Evolutionary conservation across 37 sponge, comb jelly and placozoan genomes (phyloP).

Genomic region (Aplysina aerophoba): DNA sequence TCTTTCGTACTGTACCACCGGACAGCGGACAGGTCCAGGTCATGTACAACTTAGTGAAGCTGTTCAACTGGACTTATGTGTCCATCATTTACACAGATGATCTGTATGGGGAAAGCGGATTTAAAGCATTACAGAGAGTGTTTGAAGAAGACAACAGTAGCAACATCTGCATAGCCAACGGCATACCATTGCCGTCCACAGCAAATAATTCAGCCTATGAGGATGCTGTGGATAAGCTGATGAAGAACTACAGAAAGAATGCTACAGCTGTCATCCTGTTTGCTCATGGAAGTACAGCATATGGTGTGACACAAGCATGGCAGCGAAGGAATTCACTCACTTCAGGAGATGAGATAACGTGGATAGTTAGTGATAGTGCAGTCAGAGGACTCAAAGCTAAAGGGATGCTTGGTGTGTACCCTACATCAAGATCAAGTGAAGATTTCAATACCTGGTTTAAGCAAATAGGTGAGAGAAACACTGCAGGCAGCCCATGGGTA

Average conservation of each 20-base stretch:
- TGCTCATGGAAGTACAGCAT: conserved; percentile 22
- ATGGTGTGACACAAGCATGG: conserved; percentile 27
- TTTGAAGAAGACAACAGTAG: background rate
- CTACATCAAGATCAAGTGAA: background rate
- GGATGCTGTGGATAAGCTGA: conserved; percentile 3
- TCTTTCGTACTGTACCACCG: conserved; percentile 77
- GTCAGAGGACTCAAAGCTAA: background rate
- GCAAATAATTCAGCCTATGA: background rate
- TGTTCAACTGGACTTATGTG: conserved; percentile 70
- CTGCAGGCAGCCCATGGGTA: conserved; percentile 67
- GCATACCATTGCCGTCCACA: background rate
- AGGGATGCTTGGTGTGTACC: conserved; percentile 51
- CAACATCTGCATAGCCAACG: conserved; percentile 22
- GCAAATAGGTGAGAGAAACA: conserved; percentile 41
- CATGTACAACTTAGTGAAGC: conserved; percentile 59
- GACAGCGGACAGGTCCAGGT: conserved; percentile 69
- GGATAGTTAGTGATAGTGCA: conserved; percentile 68
- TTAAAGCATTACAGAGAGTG: conserved; percentile 30
- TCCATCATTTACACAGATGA: conserved; percentile 44
- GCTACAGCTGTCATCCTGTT: conserved; percentile 55
- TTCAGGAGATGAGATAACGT: conserved; percentile 31
- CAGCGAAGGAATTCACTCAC: background rate
- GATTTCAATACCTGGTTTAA: conserved; percentile 55
- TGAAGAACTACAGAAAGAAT: conserved; percentile 23
- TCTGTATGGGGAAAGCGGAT: conserved; percentile 53